Conservation (phyloP, 2,797 vertebrate species). For the Poecilia gillii region DNA sequence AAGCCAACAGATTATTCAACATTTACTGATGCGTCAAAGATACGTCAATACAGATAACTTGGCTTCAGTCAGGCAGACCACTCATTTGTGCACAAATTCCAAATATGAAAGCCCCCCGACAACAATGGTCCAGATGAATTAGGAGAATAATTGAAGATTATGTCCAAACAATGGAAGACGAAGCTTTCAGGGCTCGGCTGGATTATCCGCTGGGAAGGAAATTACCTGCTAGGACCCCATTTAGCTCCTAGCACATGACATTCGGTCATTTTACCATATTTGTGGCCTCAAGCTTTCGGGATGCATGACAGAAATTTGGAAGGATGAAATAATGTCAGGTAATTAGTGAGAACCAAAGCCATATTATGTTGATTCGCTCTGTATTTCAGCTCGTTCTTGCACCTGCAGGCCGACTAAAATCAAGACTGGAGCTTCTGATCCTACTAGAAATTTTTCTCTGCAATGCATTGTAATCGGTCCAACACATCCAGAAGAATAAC, state of each 20-base stretch:
- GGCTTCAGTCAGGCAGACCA: background rate
- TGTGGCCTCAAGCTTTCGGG: background rate
- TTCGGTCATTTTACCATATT: constrained; percentile 7
- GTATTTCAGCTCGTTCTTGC: background rate
- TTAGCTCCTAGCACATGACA: background rate
- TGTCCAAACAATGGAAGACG: constrained; percentile 1
- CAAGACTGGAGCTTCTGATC: background rate
- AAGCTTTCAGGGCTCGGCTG: background rate
- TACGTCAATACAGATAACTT: background rate
- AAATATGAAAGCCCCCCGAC: background rate
- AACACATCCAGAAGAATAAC: constrained; percentile 1
- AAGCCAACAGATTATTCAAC: too few species aligned
- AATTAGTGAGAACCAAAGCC: background rate
- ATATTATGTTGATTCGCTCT: background rate
- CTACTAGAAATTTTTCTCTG: background rate
- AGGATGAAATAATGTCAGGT: constrained; percentile 3
- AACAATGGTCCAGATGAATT: background rate
- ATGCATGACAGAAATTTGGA: background rate
- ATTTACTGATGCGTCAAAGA: background rate
- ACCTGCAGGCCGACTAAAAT: background rate
- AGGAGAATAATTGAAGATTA: background rate
- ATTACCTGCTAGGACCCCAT: background rate
- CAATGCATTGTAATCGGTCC: rapidly evolving
- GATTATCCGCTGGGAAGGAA: background rate
- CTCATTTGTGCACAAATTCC: background rate